Evolutionary conservation across 2,797 vertebrate species (phyloP), one percentile per base, ranked within the genome.

Genomic region (Rhyacichthys aspro): DNA sequence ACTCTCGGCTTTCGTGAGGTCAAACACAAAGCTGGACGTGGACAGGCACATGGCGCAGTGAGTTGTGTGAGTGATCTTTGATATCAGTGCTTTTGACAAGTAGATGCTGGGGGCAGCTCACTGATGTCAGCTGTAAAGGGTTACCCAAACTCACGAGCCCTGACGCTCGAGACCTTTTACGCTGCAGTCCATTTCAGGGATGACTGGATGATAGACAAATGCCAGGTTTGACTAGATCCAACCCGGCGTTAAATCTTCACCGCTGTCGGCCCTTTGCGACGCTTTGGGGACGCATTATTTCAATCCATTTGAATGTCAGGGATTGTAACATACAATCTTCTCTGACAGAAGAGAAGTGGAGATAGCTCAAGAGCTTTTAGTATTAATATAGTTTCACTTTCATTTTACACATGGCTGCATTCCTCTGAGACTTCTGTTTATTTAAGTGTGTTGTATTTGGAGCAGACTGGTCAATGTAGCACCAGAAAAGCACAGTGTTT

Each of bases 111-210:
- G 56, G 62, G 81, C 79, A 11, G 53, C 42, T 46, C 37, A 23
- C 57, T 70, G 52, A 59, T 76, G 67, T 67, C 59, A 64, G 67
- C 44, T 66, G 63, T 82, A 54, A 58, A 44, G 41, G 49, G 47
- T 60, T 60, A 69, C 63, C 63, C 64, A 71, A 71, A 64, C 59
- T 55, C 14, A 70, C 49, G 48, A 70, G 38, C 28, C 28, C 28
- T 38, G 56, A 63, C 60, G 68, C 23, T 28, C 7, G 23, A 28
- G 23, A 28, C 23, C 23, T 28, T 28, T 5, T 28, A 28, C 3
- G 23, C 32, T 49, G 49, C 0, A 1, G 46, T 46, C 15, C 42
- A 33, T 74, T 81, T 64, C 63, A 53, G 62, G 53, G 7, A 45
- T 17, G 32, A 67, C 5, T 55, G 38, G 46, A 45, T 55, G 59